These are phyloP conservation scores for Akabosia matsudoensis DNA, from an alignment of 1,140 invertebrate genomes.

Conservation along the genomic window DNA sequence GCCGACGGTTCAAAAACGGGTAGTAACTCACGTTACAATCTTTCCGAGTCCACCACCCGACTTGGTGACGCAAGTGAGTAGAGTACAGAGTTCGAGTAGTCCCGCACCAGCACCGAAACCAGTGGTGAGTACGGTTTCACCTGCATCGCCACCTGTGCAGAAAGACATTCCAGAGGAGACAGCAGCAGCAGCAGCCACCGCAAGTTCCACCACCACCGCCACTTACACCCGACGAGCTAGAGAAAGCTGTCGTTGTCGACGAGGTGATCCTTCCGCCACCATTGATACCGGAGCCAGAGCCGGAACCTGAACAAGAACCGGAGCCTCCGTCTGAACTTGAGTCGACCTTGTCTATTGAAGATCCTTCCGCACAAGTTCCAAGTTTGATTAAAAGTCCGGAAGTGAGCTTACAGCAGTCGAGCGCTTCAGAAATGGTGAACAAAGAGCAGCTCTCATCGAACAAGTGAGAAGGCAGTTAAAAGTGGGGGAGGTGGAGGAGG, in stretches of 20 bases:
- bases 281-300: background rate
- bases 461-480: constrained; percentile 6
- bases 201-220: constrained; percentile 7
- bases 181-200: constrained; percentile 18
- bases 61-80: constrained; percentile 34
- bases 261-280: background rate
- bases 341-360: background rate
- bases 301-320: constrained; percentile 25
- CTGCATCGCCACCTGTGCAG: background rate
- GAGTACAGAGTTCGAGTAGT: background rate
- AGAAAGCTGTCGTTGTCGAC: background rate
- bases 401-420: background rate
- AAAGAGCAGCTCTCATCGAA: background rate
- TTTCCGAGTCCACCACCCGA: constrained; percentile 43
- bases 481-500: constrained; percentile 45
- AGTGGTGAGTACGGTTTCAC: background rate
- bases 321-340: background rate
- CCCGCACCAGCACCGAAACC: constrained; percentile 25
- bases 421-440: constrained; percentile 14
- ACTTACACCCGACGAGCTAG: background rate
- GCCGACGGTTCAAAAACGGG: constrained; percentile 42
- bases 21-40: constrained; percentile 47
- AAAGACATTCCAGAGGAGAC: background rate
- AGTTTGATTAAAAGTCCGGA: constrained; percentile 7
- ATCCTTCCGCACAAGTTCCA: background rate